A percentile compares a stretch with the other conserved stretches of the same genome.
Conservation (phyloP, 2,113 vertebrate species). For the Lonchura striata region DNA sequence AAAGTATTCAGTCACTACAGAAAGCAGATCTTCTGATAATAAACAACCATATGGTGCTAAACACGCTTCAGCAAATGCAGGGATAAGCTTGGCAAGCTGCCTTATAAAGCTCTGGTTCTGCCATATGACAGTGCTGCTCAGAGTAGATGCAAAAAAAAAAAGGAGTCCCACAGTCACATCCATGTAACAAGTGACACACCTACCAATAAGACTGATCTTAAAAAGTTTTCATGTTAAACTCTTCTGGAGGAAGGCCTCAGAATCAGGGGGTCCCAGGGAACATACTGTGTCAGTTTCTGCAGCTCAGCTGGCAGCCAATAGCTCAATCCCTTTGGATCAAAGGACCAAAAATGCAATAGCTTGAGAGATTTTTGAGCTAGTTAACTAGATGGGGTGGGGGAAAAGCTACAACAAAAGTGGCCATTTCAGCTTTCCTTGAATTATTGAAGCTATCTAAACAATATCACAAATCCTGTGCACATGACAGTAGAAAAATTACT, state of each 20-base stretch:
- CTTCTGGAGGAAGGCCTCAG: background rate
- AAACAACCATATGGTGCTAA: background rate
- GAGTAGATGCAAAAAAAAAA: background rate
- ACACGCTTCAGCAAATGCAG: background rate
- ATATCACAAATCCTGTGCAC: background rate
- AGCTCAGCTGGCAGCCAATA: background rate
- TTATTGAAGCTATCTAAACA: background rate
- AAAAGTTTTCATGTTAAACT: background rate
- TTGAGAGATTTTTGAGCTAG: background rate
- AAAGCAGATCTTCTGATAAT: background rate
- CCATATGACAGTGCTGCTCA: background rate
- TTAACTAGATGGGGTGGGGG: background rate
- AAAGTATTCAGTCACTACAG: background rate
- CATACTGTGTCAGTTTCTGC: background rate
- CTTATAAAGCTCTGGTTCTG: background rate
- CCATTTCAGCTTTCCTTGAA: background rate
- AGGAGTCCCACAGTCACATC: background rate
- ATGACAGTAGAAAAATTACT: background rate
- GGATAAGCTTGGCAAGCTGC: background rate
- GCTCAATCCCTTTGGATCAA: background rate
- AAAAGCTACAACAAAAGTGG: background rate
- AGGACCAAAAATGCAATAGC: background rate
- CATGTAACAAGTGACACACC: background rate
- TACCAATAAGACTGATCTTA: background rate
- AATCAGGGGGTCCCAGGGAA: background rate